Evolutionary conservation across 1,140 invertebrate genomes (phyloP).

Genomic region (Zophobas morio): DNA sequence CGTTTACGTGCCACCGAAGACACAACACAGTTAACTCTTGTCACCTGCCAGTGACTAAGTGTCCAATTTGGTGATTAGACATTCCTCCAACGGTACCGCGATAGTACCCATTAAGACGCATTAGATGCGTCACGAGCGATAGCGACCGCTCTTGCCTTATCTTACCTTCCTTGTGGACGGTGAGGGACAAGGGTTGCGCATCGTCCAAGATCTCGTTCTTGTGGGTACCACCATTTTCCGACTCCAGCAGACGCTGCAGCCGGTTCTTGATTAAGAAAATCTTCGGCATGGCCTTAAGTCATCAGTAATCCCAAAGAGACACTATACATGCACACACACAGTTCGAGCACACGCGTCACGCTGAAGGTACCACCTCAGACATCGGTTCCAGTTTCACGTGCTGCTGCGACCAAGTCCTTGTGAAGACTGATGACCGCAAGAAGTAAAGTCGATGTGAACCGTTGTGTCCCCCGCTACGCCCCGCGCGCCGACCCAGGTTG

Average conservation of each 20-base stretch:
- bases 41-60: too few species aligned
- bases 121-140: conserved; percentile 24
- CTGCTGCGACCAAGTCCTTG: conserved; percentile 60
- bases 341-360: conserved; percentile 8
- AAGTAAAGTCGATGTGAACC: conserved; percentile 63
- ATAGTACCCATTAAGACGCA: not conserved
- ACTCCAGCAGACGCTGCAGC: conserved; percentile 84
- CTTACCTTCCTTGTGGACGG: conserved; percentile 71
- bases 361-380: conserved; percentile 5
- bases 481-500: conserved; percentile 62
- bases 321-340: conserved; percentile 4
- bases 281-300: conserved; percentile 80
- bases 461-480: conserved; percentile 61
- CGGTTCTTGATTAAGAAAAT: conserved; percentile 91
- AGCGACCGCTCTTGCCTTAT: conserved; percentile 57
- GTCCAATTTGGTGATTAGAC: conserved; percentile 30
- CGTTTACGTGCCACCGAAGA: too few species aligned
- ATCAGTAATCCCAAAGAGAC: conserved; percentile 25
- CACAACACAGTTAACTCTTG: too few species aligned
- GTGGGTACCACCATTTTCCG: conserved; percentile 74
- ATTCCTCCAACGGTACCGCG: conserved; percentile 27
- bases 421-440: conserved; percentile 66
- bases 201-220: conserved; percentile 63
- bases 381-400: conserved; percentile 39
- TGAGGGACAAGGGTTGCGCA: conserved; percentile 72